phyloP scores from a whole-genome alignment of 2,113 vertebrate species.

The Crocuta crocuta region DNA sequence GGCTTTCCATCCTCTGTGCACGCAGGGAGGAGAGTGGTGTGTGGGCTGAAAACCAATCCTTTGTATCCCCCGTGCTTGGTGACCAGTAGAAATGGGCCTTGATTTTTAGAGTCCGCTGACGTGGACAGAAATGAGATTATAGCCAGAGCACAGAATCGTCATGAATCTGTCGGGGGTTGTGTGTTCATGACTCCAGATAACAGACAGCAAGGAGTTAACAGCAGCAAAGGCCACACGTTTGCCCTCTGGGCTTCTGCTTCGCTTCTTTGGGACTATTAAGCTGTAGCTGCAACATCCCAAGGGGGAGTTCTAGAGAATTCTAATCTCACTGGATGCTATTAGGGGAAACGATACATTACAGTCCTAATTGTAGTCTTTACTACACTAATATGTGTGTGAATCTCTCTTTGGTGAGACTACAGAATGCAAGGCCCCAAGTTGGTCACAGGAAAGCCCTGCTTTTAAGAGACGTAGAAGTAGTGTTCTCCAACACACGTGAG shows the following conservation, averaged over 20 bases:
- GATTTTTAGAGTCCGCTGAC: neutral
- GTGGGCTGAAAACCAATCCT: neutral
- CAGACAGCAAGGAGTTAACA: neutral
- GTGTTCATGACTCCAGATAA: neutral
- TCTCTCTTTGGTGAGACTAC: neutral
- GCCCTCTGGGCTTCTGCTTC: neutral
- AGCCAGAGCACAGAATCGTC: neutral
- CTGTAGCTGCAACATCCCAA: neutral
- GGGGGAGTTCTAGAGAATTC: neutral
- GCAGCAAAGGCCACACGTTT: neutral
- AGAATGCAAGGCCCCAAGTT: neutral
- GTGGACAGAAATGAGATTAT: neutral
- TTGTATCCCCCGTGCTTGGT: fast-evolving
- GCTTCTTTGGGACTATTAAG: neutral
- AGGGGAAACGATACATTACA: neutral
- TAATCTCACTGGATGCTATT: neutral
- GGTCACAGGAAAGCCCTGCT: constrained; percentile 32
- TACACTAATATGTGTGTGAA: neutral
- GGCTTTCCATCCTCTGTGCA: neutral
- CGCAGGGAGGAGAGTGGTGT: neutral
- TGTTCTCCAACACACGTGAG: neutral
- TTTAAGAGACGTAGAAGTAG: constrained; percentile 7
- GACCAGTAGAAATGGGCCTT: neutral
- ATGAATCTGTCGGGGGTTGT: neutral
- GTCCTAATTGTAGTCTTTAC: neutral